Percentiles rank a stretch among this genome's conserved stretches.
Conservation (phyloP, 1,140 invertebrate genomes). For the Mercenaria mercenaria region DNA sequence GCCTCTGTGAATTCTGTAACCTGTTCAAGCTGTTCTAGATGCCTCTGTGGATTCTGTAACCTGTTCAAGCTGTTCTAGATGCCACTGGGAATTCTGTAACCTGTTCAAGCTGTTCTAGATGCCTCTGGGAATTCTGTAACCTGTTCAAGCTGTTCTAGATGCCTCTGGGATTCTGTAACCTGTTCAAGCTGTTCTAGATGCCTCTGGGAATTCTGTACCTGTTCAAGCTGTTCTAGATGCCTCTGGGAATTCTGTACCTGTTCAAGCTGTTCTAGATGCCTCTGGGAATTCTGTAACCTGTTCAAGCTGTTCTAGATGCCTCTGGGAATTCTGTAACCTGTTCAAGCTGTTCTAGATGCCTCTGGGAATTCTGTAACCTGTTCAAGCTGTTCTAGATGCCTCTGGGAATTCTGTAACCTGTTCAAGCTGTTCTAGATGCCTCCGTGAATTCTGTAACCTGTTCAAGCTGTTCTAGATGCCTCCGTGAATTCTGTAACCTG, state of each 20-base stretch:
- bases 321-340: background rate
- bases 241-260: background rate
- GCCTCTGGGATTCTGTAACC: background rate
- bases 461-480: background rate
- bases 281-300: background rate
- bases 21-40: background rate
- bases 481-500: background rate
- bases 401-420: background rate
- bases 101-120: background rate
- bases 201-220: background rate
- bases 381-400: background rate
- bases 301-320: background rate
- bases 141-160: background rate
- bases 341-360: background rate
- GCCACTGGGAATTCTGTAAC: background rate
- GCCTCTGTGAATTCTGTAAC: background rate
- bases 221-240: background rate
- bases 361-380: background rate
- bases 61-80: background rate
- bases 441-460: background rate
- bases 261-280: background rate
- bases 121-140: background rate
- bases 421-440: background rate
- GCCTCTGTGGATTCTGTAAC: background rate
- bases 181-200: background rate